Conservation (phyloP, 2,797 vertebrate genomes). For the Pseudochirops cupreus region DNA sequence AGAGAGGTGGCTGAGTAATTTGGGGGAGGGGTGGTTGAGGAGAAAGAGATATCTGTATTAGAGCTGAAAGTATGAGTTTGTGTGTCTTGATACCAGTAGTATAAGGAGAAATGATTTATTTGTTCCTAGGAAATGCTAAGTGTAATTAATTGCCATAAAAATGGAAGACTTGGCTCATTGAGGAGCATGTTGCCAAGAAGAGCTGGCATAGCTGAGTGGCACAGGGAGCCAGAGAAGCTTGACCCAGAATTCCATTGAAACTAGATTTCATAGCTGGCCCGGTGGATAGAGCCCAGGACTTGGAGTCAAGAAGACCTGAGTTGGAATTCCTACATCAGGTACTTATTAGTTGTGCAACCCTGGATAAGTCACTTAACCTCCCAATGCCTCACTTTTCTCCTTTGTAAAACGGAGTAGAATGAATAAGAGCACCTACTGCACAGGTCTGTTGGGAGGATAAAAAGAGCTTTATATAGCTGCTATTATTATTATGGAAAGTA, state of each 20-base stretch:
- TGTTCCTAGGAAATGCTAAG: background rate
- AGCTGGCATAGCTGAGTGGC: background rate
- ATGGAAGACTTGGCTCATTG: background rate
- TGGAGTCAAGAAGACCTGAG: background rate
- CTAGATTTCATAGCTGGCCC: background rate
- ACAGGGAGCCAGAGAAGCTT: background rate
- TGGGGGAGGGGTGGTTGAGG: background rate
- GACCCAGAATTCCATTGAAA: background rate
- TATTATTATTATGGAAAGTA: background rate
- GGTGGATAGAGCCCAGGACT: background rate
- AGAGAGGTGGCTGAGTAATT: background rate
- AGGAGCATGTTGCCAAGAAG: background rate
- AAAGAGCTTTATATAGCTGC: background rate
- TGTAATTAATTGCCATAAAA: background rate
- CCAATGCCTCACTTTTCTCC: background rate
- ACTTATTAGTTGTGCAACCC: background rate
- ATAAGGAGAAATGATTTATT: background rate
- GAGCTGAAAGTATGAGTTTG: background rate
- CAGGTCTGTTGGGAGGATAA: background rate
- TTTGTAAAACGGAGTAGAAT: background rate
- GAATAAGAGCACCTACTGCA: background rate
- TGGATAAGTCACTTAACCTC: background rate
- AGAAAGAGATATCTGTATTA: background rate
- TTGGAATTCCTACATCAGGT: background rate
- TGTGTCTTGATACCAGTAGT: background rate